phyloP scores from a whole-genome alignment of 2,797 vertebrate species.

The Cirrhinus mrigala region DNA sequence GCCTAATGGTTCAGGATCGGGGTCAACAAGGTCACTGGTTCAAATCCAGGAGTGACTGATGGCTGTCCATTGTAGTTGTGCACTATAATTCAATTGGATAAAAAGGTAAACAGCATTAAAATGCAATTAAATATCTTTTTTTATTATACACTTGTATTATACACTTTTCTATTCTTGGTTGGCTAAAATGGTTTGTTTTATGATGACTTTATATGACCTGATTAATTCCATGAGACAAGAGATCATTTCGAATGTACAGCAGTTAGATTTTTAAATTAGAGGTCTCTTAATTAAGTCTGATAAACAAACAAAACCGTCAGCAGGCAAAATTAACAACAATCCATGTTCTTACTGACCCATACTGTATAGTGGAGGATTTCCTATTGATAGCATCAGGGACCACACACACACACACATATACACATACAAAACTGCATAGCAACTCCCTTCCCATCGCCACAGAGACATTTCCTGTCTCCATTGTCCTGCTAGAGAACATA shows the following conservation, averaged over 20 bases:
- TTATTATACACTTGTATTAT: not conserved
- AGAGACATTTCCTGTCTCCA: conserved; percentile 57
- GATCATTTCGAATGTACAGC: not conserved
- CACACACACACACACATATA: conserved; percentile 34
- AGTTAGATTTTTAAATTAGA: not conserved
- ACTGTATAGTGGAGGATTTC: conserved; percentile 11
- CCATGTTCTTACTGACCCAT: not conserved
- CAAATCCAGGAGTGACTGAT: not conserved
- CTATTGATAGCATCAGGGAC: conserved; percentile 43
- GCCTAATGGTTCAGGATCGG: not conserved
- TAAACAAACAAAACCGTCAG: conserved; percentile 24
- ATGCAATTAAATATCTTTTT: not conserved
- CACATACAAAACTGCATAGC: conserved; percentile 37
- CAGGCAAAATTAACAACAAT: not conserved
- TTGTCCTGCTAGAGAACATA: conserved; percentile 54
- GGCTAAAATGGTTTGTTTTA: not conserved
- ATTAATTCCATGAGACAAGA: not conserved
- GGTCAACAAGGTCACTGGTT: not conserved
- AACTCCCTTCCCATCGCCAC: conserved; percentile 56
- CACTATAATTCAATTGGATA: not conserved
- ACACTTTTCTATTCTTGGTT: not conserved
- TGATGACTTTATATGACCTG: not conserved
- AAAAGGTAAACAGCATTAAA: not conserved
- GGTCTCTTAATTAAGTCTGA: not conserved
- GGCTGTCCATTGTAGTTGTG: not conserved